phyloP scores from a whole-genome alignment of 2,113 vertebrate species.

The Gymnorhina tibicen region DNA sequence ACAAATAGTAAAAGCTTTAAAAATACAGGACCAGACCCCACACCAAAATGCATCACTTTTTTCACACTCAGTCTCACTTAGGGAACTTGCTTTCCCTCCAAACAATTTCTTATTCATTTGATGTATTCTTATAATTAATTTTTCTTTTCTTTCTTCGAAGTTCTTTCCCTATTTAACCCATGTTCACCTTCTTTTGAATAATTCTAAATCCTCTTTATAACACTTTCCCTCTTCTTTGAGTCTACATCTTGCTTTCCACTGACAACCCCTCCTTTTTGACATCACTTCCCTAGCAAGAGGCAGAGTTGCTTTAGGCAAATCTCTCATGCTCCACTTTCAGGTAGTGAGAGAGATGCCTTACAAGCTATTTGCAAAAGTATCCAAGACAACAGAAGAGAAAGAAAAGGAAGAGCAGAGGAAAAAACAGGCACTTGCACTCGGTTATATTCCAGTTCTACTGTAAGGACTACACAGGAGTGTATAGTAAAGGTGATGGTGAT shows the following conservation, averaged over 20 bases:
- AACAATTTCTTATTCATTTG: neutral
- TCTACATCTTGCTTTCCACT: neutral
- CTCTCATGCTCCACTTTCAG: neutral
- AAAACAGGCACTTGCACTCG: neutral
- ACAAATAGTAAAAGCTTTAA: neutral
- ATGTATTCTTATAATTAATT: neutral
- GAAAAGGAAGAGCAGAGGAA: neutral
- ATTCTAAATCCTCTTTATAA: neutral
- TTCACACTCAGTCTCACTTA: neutral
- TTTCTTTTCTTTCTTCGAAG: neutral
- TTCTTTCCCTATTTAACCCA: neutral
- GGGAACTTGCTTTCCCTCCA: neutral
- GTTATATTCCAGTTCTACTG: neutral
- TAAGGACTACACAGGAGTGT: neutral
- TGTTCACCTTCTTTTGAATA: neutral
- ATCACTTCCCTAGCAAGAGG: fast-evolving
- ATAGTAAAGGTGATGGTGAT: neutral
- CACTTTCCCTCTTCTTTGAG: neutral
- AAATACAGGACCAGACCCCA: neutral
- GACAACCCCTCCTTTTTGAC: neutral
- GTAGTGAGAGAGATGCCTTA: neutral
- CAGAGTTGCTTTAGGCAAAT: neutral
- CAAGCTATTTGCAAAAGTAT: neutral
- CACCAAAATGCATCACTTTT: neutral
- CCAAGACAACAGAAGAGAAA: neutral